Percentiles rank a stretch among this genome's conserved stretches.
Evolutionary conservation across 2,113 vertebrate species (phyloP).

Genomic region (Chrysemys picta): DNA sequence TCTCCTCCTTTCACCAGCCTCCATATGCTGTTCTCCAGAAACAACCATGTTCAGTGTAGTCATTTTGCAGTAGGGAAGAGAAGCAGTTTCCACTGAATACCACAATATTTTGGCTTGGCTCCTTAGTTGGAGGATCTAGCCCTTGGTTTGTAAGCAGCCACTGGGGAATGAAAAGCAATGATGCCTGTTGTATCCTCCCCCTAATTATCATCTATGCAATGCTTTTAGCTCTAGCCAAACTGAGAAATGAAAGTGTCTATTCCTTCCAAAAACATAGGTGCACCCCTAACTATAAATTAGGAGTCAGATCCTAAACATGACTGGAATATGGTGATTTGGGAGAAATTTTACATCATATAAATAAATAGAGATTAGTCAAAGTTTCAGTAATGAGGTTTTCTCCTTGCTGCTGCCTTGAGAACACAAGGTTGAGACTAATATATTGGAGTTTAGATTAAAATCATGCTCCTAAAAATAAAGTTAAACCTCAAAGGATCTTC

Average conservation of each 20-base stretch:
- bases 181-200: background rate
- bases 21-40: background rate
- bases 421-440: background rate
- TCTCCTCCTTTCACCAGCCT: background rate
- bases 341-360: background rate
- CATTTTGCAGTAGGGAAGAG: background rate
- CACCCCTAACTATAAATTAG: background rate
- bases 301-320: background rate
- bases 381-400: background rate
- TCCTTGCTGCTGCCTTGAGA: background rate
- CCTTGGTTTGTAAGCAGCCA: background rate
- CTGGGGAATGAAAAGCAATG: background rate
- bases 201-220: rapidly evolving
- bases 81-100: background rate
- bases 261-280: background rate
- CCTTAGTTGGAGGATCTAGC: background rate
- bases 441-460: conserved; percentile 18
- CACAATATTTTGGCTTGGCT: background rate
- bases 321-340: background rate
- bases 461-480: background rate
- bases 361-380: conserved; percentile 5
- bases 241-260: background rate
- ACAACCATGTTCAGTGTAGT: rapidly evolving
- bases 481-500: conserved; percentile 55
- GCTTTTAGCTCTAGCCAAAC: background rate